Conservation (phyloP, 2,113 vertebrate species). For the Amblyornis subalaris region DNA sequence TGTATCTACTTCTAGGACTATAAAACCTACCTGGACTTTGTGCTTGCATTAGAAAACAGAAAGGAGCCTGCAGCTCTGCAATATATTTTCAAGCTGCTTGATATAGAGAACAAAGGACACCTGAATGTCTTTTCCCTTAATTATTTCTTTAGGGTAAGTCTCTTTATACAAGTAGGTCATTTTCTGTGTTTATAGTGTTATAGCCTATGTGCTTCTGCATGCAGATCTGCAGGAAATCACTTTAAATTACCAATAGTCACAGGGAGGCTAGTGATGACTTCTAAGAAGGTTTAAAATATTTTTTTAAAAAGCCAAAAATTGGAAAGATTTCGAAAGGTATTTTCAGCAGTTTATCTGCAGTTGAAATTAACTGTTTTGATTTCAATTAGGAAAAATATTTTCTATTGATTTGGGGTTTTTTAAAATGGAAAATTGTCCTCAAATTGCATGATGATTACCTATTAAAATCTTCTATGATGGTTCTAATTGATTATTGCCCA, state of each 20-base stretch:
- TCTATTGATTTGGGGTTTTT: not conserved
- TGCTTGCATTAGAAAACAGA: slow-evolving; percentile 95
- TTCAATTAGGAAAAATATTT: not conserved
- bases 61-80: slow-evolving; percentile 96
- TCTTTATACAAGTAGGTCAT: slow-evolving; percentile 42
- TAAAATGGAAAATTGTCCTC: not conserved
- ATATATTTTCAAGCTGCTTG: slow-evolving; percentile 96
- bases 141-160: slow-evolving; percentile 95
- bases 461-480: not conserved
- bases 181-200: slow-evolving; percentile 54
- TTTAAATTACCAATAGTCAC: slow-evolving; percentile 31
- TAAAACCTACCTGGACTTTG: slow-evolving; percentile 97
- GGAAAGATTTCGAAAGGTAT: slow-evolving; percentile 35
- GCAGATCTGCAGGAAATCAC: slow-evolving; percentile 38
- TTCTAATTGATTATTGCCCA: not conserved
- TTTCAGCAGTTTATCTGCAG: slow-evolving; percentile 3
- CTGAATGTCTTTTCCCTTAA: slow-evolving; percentile 97
- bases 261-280: slow-evolving; percentile 27
- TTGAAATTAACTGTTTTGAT: slow-evolving; percentile 1
- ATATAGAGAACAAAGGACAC: slow-evolving; percentile 94
- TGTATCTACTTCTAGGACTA: slow-evolving; percentile 84
- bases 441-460: not conserved
- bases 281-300: slow-evolving; percentile 27
- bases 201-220: slow-evolving; percentile 29
- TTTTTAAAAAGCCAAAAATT: not conserved